These are phyloP conservation scores for Cyclina sinensis DNA, from an alignment of 1,140 invertebrate species.

Conservation along the genomic window DNA sequence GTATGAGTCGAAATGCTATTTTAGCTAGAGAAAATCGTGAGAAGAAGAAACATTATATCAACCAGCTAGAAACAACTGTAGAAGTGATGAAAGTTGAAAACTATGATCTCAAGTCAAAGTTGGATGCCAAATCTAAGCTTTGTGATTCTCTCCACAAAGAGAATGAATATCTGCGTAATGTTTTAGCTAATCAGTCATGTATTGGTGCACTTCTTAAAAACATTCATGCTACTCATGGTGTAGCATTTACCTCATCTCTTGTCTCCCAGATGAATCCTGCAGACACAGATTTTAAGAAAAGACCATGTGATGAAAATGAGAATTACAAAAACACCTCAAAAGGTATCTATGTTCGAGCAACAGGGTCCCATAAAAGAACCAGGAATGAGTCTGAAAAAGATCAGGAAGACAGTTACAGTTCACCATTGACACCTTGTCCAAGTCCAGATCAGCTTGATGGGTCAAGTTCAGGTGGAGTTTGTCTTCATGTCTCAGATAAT, in stretches of 20 bases:
- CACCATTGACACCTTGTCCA: background rate
- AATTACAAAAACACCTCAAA: conserved; percentile 19
- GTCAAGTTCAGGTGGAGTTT: conserved; percentile 35
- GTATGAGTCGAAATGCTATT: conserved; percentile 49
- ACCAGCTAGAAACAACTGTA: background rate
- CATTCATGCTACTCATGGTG: conserved; percentile 13
- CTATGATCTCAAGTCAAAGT: conserved; percentile 20
- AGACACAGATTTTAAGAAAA: background rate
- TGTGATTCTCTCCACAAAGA: conserved; percentile 28
- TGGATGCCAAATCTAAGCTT: background rate
- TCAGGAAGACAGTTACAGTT: background rate
- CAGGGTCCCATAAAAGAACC: background rate
- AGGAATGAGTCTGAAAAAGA: background rate
- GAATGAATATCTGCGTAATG: conserved; percentile 31
- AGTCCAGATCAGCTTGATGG: conserved; percentile 12
- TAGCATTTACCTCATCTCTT: conserved; percentile 22
- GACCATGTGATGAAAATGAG: conserved; percentile 9
- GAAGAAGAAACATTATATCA: conserved; percentile 41
- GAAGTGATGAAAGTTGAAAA: background rate
- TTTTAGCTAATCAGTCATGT: conserved; percentile 49
- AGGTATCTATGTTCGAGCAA: conserved; percentile 26
- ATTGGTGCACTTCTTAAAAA: conserved; percentile 23
- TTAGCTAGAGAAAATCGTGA: conserved; percentile 38
- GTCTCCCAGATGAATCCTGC: background rate
- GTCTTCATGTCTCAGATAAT: conserved; percentile 55